Conservation (phyloP, 37 sponge, comb jelly and placozoan genomes). For the Mnemiopsis leidyi region DNA sequence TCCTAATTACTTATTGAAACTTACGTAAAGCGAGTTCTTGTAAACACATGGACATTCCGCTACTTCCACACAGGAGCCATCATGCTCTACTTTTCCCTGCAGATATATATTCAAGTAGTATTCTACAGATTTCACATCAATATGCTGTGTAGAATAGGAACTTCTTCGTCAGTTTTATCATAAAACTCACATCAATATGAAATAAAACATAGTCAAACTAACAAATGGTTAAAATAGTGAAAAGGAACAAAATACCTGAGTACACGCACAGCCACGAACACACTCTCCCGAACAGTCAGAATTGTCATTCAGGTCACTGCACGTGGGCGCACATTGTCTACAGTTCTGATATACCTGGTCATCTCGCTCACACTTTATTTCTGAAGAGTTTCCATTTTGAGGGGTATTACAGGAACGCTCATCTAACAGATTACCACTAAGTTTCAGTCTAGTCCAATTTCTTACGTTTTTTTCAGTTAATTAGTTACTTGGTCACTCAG, state of each 20-base stretch:
- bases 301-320: background rate
- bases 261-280: background rate
- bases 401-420: no score
- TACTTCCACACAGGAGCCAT: background rate
- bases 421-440: no score
- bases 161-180: no score
- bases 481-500: no score
- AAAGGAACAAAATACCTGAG: background rate
- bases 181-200: no score
- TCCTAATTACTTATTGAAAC: background rate
- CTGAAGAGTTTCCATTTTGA: no score
- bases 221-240: background rate
- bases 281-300: background rate
- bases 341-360: background rate
- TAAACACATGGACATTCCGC: conserved; percentile 22
- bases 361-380: background rate
- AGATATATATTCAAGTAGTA: background rate
- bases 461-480: no score
- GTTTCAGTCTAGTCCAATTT: no score
- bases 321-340: background rate
- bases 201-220: no score
- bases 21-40: conserved; percentile 15
- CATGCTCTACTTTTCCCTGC: background rate
- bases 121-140: no score
- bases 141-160: no score